Evolutionary conservation across 2,888 invertebrate species (phyloP).

Genomic region (Acrocera orbiculus): DNA sequence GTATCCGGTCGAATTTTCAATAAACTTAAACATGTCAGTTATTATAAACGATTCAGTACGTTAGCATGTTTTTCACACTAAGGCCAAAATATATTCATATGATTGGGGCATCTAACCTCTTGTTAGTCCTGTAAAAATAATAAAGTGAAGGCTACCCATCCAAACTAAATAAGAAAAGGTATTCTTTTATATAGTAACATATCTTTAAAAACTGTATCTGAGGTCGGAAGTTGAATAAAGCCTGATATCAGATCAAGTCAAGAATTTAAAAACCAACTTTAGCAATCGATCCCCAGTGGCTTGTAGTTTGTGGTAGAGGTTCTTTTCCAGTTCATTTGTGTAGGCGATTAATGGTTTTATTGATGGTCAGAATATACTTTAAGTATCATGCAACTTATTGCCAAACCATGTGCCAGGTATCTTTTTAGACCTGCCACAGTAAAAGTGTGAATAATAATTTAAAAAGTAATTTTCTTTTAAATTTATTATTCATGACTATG

Average conservation of each 20-base stretch:
- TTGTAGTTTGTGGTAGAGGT: too few relatives aligned
- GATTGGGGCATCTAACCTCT: too few relatives aligned
- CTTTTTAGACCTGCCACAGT: conserved; percentile 28
- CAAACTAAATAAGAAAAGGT: too few relatives aligned
- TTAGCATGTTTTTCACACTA: conserved; percentile 11
- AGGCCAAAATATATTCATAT: too few relatives aligned
- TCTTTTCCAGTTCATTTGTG: conserved; percentile 9
- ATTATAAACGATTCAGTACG: conserved; percentile 11
- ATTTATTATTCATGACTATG: conserved; percentile 32
- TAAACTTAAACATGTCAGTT: conserved; percentile 12
- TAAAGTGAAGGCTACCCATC: too few relatives aligned
- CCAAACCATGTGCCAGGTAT: conserved; percentile 12
- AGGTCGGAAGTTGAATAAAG: too few relatives aligned
- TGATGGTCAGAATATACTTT: conserved; percentile 13
- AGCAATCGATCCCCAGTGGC: conserved; percentile 2
- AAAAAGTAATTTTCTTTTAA: conserved; percentile 31
- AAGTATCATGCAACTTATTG: conserved; percentile 9
- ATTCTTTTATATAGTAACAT: too few relatives aligned
- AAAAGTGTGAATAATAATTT: conserved; percentile 33
- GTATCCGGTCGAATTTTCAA: conserved; percentile 13
- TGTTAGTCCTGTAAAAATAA: too few relatives aligned
- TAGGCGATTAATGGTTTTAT: conserved; percentile 18
- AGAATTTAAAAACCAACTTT: too few relatives aligned
- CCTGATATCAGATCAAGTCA: too few relatives aligned
- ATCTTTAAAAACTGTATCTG: too few relatives aligned